Percentiles rank a stretch among this genome's conserved stretches.
Conservation (phyloP, 2,797 vertebrate genomes). For the Petrocephalus sullivani region DNA sequence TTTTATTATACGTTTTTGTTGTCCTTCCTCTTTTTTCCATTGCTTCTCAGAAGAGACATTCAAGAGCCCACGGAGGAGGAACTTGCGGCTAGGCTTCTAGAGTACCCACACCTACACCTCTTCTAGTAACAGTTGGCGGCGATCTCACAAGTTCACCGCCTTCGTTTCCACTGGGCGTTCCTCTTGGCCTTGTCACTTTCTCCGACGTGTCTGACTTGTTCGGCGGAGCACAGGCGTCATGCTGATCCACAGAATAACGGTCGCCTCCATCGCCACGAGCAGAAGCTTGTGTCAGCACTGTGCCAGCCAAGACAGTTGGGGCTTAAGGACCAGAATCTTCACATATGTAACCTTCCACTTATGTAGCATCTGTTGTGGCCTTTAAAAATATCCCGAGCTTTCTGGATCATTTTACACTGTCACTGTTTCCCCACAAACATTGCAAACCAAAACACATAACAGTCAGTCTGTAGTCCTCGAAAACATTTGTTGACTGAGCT, state of each 20-base stretch:
- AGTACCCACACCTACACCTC: constrained; percentile 77
- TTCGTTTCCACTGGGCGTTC: neutral
- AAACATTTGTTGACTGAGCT: constrained; percentile 6
- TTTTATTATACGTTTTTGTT: neutral
- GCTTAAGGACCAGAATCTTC: neutral
- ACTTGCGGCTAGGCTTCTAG: constrained; percentile 67
- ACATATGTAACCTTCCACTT: constrained; percentile 3
- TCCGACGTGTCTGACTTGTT: neutral
- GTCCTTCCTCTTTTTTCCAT: constrained; percentile 14
- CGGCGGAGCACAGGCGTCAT: neutral
- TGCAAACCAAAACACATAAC: constrained; percentile 4
- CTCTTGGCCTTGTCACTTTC: neutral
- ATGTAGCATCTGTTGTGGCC: neutral
- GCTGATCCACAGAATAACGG: neutral
- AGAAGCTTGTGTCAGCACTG: constrained; percentile 1
- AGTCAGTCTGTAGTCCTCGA: neutral
- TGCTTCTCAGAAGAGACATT: constrained; percentile 69
- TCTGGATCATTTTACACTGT: neutral
- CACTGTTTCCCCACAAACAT: constrained; percentile 8
- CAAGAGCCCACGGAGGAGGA: constrained; percentile 89
- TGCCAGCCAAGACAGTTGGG: neutral
- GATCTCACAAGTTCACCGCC: neutral
- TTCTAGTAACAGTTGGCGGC: constrained; percentile 57
- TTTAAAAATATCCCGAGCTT: neutral
- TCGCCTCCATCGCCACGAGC: neutral